Evolutionary conservation across 2,888 invertebrate genomes (phyloP).

Genomic region (Hermaeophaga mercurialis): DNA sequence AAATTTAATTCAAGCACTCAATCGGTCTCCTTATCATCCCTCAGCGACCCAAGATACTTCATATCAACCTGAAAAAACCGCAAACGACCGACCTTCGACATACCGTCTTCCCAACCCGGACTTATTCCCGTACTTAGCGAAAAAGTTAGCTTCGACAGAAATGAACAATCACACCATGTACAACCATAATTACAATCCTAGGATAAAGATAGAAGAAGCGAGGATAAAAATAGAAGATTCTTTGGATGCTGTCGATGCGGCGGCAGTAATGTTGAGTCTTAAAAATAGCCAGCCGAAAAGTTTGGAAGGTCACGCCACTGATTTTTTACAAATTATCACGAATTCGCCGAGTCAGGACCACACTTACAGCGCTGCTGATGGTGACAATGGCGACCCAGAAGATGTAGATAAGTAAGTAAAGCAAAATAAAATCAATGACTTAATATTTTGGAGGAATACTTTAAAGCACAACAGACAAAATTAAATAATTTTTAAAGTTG

Average conservation of each 20-base stretch:
- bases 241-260: conserved; percentile 80
- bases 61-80: conserved; percentile 43
- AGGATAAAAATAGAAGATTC: conserved; percentile 56
- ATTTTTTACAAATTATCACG: conserved; percentile 70
- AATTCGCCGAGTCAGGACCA: conserved; percentile 92
- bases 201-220: conserved; percentile 52
- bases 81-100: conserved; percentile 38
- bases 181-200: conserved; percentile 8
- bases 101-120: conserved; percentile 72
- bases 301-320: conserved; percentile 36
- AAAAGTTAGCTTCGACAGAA: conserved; percentile 65
- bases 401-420: conserved; percentile 64
- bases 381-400: conserved; percentile 61
- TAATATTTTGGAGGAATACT: too few species aligned
- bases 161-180: conserved; percentile 35
- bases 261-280: conserved; percentile 85
- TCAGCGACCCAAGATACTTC: conserved; percentile 64
- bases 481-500: too few species aligned
- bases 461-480: too few species aligned
- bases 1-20: conserved; percentile 85
- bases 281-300: conserved; percentile 68
- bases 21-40: conserved; percentile 84
- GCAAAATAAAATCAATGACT: too few species aligned
- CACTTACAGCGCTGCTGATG: conserved; percentile 77
- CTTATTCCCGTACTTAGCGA: conserved; percentile 83